Percentiles rank a stretch among this genome's conserved stretches.
Evolutionary conservation across 2,113 vertebrate species (phyloP).

Genomic region (Ceyx cyanopectus): DNA sequence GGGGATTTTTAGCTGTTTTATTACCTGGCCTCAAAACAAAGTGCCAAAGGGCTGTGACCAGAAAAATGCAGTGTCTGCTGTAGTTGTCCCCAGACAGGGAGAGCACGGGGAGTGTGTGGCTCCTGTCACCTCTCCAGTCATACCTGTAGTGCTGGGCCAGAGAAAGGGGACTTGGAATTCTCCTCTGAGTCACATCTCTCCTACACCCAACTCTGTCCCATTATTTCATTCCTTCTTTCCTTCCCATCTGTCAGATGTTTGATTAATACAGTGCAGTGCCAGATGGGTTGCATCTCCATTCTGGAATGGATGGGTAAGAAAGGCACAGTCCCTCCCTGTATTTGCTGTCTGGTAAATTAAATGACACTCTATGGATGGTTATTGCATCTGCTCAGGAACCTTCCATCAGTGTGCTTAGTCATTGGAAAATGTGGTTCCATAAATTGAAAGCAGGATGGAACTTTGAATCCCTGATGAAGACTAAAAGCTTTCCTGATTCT

Average conservation of each 20-base stretch:
- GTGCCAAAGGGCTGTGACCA: neutral
- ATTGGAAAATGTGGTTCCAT: neutral
- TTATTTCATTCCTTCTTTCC: neutral
- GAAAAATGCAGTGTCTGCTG: neutral
- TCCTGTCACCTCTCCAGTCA: neutral
- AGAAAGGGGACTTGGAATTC: neutral
- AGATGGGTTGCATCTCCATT: neutral
- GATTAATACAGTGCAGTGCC: neutral
- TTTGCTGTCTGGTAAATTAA: neutral
- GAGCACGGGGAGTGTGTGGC: neutral
- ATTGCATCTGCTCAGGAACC: neutral
- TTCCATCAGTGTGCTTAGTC: neutral
- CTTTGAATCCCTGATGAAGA: neutral
- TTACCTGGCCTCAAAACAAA: neutral
- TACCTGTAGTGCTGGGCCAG: neutral
- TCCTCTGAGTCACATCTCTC: neutral
- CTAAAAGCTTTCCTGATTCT: neutral
- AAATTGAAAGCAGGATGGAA: conserved; percentile 6
- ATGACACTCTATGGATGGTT: neutral
- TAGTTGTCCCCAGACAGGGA: neutral
- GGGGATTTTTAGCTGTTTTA: neutral
- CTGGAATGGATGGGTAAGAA: neutral
- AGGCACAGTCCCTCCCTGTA: neutral
- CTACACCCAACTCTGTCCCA: neutral
- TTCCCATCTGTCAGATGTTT: neutral